These are phyloP conservation scores for Esox masquinongy DNA, from an alignment of 2,797 vertebrate genomes.

Conservation along the genomic window DNA sequence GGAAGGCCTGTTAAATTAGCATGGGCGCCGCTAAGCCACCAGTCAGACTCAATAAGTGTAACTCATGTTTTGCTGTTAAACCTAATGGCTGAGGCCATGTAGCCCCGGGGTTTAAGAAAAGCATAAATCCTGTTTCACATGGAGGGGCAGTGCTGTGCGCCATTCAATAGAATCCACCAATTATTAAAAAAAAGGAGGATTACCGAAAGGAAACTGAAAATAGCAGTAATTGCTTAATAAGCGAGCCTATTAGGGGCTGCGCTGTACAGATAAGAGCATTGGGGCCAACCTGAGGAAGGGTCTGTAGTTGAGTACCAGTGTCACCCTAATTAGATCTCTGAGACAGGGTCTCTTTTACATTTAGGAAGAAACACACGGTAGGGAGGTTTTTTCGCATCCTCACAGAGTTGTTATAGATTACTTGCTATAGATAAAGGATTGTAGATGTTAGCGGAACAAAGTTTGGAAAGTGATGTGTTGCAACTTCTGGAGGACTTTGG, in stretches of 20 bases:
- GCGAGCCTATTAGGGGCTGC: conserved; percentile 63
- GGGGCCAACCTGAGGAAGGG: conserved; percentile 58
- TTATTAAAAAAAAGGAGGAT: conserved; percentile 71
- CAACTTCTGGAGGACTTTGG: conserved; percentile 34
- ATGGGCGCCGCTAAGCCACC: conserved; percentile 42
- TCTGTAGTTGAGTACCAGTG: conserved; percentile 53
- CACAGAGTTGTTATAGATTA: conserved; percentile 28
- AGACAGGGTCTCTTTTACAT: conserved; percentile 52
- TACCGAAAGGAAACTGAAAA: conserved; percentile 72
- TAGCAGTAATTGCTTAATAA: conserved; percentile 72
- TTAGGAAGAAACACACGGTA: conserved; percentile 32
- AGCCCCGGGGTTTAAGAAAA: conserved; percentile 53
- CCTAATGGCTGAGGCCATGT: conserved; percentile 54
- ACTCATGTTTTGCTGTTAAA: conserved; percentile 65
- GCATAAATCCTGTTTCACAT: conserved; percentile 51
- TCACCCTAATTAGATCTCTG: conserved; percentile 48
- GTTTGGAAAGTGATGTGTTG: conserved; percentile 35
- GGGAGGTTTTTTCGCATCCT: conserved; percentile 24
- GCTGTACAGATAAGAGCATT: conserved; percentile 68
- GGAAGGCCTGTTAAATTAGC: conserved; percentile 40
- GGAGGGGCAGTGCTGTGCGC: conserved; percentile 25
- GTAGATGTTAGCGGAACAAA: conserved; percentile 20
- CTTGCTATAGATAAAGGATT: too few relatives aligned
- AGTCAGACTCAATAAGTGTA: conserved; percentile 60
- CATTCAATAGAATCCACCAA: conserved; percentile 68